phyloP scores from a whole-genome alignment of 2,888 invertebrate species.

The Scrobipalpa costella region DNA sequence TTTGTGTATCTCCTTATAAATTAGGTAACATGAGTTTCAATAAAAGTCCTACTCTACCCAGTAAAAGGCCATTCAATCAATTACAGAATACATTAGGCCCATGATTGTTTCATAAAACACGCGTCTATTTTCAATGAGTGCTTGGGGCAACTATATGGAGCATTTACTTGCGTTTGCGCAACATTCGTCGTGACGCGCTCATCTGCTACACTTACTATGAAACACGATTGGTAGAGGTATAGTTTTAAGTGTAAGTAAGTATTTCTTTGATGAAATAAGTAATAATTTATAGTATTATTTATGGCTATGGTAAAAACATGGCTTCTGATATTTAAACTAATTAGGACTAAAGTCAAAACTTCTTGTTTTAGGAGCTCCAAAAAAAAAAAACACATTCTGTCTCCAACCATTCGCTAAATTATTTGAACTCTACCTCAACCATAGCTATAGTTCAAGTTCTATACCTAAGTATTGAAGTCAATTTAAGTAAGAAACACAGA shows the following conservation, averaged over 20 bases:
- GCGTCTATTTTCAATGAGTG: slow-evolving; percentile 29
- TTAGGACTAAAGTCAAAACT: too few relatives aligned
- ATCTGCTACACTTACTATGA: slow-evolving; percentile 48
- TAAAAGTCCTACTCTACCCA: neutral
- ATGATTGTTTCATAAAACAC: neutral
- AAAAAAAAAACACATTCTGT: too few relatives aligned
- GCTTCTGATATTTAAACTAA: too few relatives aligned
- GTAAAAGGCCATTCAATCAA: neutral
- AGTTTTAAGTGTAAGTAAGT: slow-evolving; percentile 7
- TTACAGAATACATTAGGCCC: neutral
- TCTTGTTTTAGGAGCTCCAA: too few relatives aligned
- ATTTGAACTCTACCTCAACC: neutral
- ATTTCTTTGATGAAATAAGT: neutral
- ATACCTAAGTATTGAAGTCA: neutral
- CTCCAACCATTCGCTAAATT: too few relatives aligned
- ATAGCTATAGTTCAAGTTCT: neutral
- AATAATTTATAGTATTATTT: neutral
- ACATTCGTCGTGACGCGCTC: slow-evolving; percentile 64
- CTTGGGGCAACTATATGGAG: slow-evolving; percentile 55
- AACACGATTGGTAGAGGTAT: slow-evolving; percentile 6
- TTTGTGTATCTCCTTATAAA: too few relatives aligned
- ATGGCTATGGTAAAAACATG: too few relatives aligned
- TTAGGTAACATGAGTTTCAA: too few relatives aligned
- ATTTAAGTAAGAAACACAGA: neutral
- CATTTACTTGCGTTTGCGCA: slow-evolving; percentile 64